Percentiles rank a stretch among this genome's conserved stretches.
Conservation (phyloP, 1,140 invertebrate genomes). For the Zaprionus camerounensis region DNA sequence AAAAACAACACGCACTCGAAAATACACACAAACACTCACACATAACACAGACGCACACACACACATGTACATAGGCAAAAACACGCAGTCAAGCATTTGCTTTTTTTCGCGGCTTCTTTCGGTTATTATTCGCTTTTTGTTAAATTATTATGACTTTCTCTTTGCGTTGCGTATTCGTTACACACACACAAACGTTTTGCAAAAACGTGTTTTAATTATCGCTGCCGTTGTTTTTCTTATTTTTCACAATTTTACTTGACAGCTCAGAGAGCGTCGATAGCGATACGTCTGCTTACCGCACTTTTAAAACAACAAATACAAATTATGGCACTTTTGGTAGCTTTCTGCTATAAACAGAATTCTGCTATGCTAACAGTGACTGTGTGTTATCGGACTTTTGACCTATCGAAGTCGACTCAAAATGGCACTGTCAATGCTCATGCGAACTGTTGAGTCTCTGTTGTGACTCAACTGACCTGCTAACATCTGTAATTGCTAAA, state of each 20-base stretch:
- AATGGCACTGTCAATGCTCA: slow-evolving; percentile 27
- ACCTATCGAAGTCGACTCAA: slow-evolving; percentile 29
- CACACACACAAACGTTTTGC: slow-evolving; percentile 1
- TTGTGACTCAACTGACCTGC: slow-evolving; percentile 17
- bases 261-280: slow-evolving; percentile 25
- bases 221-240: slow-evolving; percentile 34
- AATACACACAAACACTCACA: slow-evolving; percentile 17
- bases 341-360: slow-evolving; percentile 31
- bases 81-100: not conserved
- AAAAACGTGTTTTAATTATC: slow-evolving; percentile 38
- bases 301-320: slow-evolving; percentile 50
- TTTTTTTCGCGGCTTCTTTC: slow-evolving; percentile 32
- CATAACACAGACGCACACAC: slow-evolving; percentile 3
- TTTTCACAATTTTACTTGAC: slow-evolving; percentile 42
- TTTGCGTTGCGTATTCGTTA: slow-evolving; percentile 47
- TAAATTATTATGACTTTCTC: slow-evolving; percentile 43
- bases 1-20: slow-evolving; percentile 32
- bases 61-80: slow-evolving; percentile 6
- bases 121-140: slow-evolving; percentile 31
- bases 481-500: slow-evolving; percentile 1
- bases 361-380: slow-evolving; percentile 27
- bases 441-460: slow-evolving; percentile 7
- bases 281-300: slow-evolving; percentile 42
- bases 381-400: slow-evolving; percentile 21
- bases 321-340: slow-evolving; percentile 38